Percentiles rank a stretch among this genome's conserved stretches.
These are phyloP conservation scores for Oscheius sp. DNA, from an alignment of 2,888 invertebrate genomes.

Conservation along the genomic window DNA sequence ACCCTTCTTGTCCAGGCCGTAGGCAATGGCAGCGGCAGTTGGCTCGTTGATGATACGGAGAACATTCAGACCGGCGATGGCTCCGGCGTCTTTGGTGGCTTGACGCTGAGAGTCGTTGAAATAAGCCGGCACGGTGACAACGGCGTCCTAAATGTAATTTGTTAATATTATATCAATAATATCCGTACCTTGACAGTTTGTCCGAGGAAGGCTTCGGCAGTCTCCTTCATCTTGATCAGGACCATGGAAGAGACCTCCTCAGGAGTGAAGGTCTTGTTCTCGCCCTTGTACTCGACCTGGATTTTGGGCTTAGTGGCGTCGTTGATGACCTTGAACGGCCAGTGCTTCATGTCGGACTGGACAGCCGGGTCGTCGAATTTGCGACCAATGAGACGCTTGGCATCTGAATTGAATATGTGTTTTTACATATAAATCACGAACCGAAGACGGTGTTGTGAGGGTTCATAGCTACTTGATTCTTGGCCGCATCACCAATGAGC, in stretches of 20 bases:
- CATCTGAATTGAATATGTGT: slow-evolving; percentile 54
- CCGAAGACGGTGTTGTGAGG: slow-evolving; percentile 77
- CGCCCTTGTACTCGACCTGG: slow-evolving; percentile 87
- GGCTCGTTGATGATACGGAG: slow-evolving; percentile 74
- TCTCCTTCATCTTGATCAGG: slow-evolving; percentile 68
- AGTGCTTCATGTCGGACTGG: slow-evolving; percentile 74
- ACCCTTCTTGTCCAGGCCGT: slow-evolving; percentile 79
- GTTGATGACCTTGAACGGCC: slow-evolving; percentile 73
- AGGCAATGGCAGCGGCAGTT: slow-evolving; percentile 83
- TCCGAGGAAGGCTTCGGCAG: slow-evolving; percentile 79
- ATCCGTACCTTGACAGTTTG: slow-evolving; percentile 82
- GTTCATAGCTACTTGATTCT: slow-evolving; percentile 77
- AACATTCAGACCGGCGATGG: slow-evolving; percentile 75
- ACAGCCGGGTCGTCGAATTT: slow-evolving; percentile 75
- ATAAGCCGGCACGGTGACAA: slow-evolving; percentile 97
- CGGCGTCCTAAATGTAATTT: slow-evolving; percentile 82
- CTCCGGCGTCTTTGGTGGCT: slow-evolving; percentile 77
- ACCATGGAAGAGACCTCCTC: slow-evolving; percentile 73
- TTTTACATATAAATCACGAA: slow-evolving; percentile 36
- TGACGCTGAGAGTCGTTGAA: slow-evolving; percentile 93
- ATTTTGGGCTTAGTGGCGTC: slow-evolving; percentile 76
- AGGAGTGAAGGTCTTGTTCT: slow-evolving; percentile 80
- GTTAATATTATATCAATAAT: background rate
- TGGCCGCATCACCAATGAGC: slow-evolving; percentile 76
- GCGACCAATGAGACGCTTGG: slow-evolving; percentile 76